These are phyloP conservation scores for Pollenia griseotomentosa DNA, from an alignment of 2,888 invertebrate species.

Conservation along the genomic window DNA sequence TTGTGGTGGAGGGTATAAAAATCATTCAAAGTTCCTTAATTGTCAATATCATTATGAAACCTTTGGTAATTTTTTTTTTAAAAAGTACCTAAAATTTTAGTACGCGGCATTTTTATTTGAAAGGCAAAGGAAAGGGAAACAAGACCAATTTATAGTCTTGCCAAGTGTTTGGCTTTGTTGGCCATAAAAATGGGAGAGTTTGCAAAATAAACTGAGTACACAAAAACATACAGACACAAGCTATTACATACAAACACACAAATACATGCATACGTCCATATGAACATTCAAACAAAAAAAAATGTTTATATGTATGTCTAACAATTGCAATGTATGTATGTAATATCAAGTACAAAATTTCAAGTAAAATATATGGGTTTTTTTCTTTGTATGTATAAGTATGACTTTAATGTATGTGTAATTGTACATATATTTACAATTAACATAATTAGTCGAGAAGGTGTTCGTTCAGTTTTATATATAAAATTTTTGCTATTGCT, in stretches of 20 bases:
- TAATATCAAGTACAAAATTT: conserved; percentile 43
- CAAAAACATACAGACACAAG: conserved; percentile 5
- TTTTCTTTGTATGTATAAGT: conserved; percentile 1
- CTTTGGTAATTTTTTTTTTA: too few relatives aligned
- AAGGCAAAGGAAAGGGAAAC: not conserved
- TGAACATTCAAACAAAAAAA: not conserved
- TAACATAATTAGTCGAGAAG: conserved; percentile 77
- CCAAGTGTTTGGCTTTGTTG: conserved; percentile 8
- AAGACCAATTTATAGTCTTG: not conserved
- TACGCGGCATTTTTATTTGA: not conserved
- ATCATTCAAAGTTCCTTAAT: too few relatives aligned
- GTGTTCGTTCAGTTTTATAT: conserved; percentile 72
- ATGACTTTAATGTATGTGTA: conserved; percentile 4
- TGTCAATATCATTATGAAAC: too few relatives aligned
- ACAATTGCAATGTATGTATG: not conserved
- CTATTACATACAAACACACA: not conserved
- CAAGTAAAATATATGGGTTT: conserved; percentile 1
- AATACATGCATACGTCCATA: not conserved
- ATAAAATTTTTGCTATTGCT: conserved; percentile 5
- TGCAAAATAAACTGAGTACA: not conserved
- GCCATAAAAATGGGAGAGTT: conserved; percentile 22
- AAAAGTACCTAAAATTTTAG: not conserved
- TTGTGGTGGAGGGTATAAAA: too few relatives aligned
- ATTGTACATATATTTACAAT: conserved; percentile 72
- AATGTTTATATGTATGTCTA: not conserved